Conservation (phyloP, 2,797 vertebrate genomes). For the Erpetoichthys calabaricus region DNA sequence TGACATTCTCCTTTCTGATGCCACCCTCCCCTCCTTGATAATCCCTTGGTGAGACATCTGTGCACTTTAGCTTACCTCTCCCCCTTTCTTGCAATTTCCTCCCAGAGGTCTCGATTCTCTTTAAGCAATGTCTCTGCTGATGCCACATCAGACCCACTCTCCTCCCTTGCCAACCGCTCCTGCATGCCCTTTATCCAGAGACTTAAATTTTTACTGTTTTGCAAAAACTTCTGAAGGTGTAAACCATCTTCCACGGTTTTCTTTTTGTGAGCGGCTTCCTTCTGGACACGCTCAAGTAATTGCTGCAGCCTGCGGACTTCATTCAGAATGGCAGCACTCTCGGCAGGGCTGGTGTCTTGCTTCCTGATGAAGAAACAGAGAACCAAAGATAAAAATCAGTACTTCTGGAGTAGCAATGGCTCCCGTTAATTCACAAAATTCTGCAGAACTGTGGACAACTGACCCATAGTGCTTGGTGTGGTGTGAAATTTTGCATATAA, state of each 20-base stretch:
- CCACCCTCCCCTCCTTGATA: no score
- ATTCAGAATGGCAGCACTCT: constrained; percentile 52
- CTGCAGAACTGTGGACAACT: no score
- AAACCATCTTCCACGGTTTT: constrained; percentile 33
- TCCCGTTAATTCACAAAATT: no score
- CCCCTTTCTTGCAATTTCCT: constrained; percentile 55
- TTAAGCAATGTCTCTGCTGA: constrained; percentile 54
- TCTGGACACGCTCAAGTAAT: constrained; percentile 47
- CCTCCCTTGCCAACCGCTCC: constrained; percentile 50
- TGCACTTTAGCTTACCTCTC: constrained; percentile 44
- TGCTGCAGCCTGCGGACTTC: constrained; percentile 58
- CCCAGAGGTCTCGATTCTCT: constrained; percentile 50
- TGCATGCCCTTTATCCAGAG: constrained; percentile 41
- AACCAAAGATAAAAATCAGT: no score
- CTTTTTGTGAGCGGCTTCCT: constrained; percentile 30
- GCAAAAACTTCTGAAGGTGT: constrained; percentile 48
- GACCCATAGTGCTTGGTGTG: no score
- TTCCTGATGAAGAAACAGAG: constrained; percentile 38
- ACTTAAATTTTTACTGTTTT: constrained; percentile 45
- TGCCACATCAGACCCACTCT: constrained; percentile 43
- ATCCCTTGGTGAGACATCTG: no score
- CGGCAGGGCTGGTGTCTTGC: constrained; percentile 55
- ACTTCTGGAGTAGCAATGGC: no score
- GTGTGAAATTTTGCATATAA: no score
- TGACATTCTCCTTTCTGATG: no score